Evolutionary conservation across 2,797 vertebrate species (phyloP).

Genomic region (Hipposideros larvatus): DNA sequence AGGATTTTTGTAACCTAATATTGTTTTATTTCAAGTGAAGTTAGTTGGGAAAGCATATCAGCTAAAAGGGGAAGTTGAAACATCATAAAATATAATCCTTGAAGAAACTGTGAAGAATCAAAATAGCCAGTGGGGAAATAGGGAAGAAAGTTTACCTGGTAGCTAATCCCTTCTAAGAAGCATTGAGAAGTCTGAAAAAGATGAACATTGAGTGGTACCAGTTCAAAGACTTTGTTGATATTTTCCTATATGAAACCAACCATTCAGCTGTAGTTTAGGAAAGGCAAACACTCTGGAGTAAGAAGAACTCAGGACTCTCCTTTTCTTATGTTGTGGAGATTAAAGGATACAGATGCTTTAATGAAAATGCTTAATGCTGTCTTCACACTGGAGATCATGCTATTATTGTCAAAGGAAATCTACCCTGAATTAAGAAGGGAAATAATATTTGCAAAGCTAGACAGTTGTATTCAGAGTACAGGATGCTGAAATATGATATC

Average conservation of each 20-base stretch:
- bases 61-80: not conserved
- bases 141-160: not conserved
- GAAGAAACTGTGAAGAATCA: not conserved
- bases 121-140: not conserved
- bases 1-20: not conserved
- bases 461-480: not conserved
- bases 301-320: not conserved
- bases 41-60: not conserved
- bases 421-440: not conserved
- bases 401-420: not conserved
- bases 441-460: not conserved
- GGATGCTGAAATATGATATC: not conserved
- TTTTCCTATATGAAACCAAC: not conserved
- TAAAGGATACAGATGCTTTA: not conserved
- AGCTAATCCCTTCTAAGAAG: not conserved
- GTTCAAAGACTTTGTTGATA: not conserved
- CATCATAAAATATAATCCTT: not conserved
- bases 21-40: not conserved
- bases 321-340: not conserved
- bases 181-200: not conserved
- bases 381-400: not conserved
- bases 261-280: not conserved
- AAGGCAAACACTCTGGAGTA: not conserved
- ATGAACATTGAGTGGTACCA: not conserved
- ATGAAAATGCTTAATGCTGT: not conserved